Evolutionary conservation across 2,113 vertebrate species (phyloP), one percentile per base, ranked within the genome.

Genomic region (Castor canadensis): DNA sequence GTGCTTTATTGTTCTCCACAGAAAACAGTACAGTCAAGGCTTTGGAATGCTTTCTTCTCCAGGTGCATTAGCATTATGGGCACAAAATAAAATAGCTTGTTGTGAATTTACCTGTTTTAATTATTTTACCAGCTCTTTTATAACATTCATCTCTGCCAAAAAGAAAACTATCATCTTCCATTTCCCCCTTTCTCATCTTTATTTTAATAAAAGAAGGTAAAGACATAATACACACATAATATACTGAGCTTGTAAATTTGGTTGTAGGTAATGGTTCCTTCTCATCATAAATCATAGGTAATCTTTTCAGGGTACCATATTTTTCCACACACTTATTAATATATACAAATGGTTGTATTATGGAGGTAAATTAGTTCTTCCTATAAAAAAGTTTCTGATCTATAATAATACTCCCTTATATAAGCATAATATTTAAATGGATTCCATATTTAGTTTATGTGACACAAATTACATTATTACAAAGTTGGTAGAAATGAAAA

Each of bases 1-100:
- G 69, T 91, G 86, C 83, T 96, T 97, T 93, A 58, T 86, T 87
- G 89, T 94, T 93, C 86, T 96, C 69, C 40, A 45, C 32, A 91
- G 89, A 96, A 96, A 91, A 66, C 32, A 79, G 1, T 13, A 30
- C 40, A 79, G 71, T 81, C 83, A 75, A 76, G 49, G 47, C 52
- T 94, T 93, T 84, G 71, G 79, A 95, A 87, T 49, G 73, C 54
- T 84, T 94, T 94, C 75, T 96, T 84, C 66, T 86, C 83, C 79
- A 95, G 85, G 85, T 95, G 45, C 60, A 11, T 40, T 38, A 54
- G n/a, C 89, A 58, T n/a, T 73, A 13, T 67, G 40, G 76, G 30
- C 40, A 75, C 15, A 66, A 67, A 54, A 52, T 20, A 89, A 32
- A 89, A 66, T 64, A 60, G 19, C 81, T 92, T 73, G 49, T 84